A percentile compares a stretch with the other conserved stretches of the same genome.
phyloP scores from a whole-genome alignment of 2,113 vertebrate species.

The Tetraodon nigroviridis region DNA sequence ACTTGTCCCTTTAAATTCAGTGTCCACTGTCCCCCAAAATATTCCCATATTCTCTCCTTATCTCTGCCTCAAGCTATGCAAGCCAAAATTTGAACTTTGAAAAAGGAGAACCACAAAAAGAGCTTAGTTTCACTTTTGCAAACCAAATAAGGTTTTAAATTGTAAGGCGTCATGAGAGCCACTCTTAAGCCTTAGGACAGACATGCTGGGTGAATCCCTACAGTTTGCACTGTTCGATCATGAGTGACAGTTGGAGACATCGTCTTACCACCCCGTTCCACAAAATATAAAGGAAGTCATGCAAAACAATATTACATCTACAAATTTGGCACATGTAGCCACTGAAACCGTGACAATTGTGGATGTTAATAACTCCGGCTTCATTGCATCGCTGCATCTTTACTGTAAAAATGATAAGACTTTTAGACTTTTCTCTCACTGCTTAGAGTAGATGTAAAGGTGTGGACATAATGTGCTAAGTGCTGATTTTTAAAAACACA shows the following conservation, averaged over 20 bases:
- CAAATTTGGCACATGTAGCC: not conserved
- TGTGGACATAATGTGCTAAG: constrained; percentile 50
- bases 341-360: constrained; percentile 37
- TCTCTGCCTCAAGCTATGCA: constrained; percentile 65
- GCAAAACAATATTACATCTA: too few relatives aligned
- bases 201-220: constrained; percentile 64
- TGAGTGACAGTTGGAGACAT: constrained; percentile 54
- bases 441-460: constrained; percentile 33
- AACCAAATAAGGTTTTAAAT: constrained; percentile 78
- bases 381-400: constrained; percentile 49
- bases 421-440: constrained; percentile 47
- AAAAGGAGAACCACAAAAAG: constrained; percentile 56
- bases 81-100: constrained; percentile 60
- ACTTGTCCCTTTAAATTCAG: constrained; percentile 55
- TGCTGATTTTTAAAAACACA: constrained; percentile 70
- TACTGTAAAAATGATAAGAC: constrained; percentile 31
- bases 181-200: constrained; percentile 69
- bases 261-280: constrained; percentile 24
- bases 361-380: constrained; percentile 48
- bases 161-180: constrained; percentile 69
- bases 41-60: constrained; percentile 67
- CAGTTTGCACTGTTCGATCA: constrained; percentile 52
- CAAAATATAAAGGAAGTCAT: constrained; percentile 15
- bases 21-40: constrained; percentile 62
- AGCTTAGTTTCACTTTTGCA: constrained; percentile 77